Evolutionary conservation across 2,888 invertebrate genomes (phyloP).

Genomic region (Alviniconcha strummeri): DNA sequence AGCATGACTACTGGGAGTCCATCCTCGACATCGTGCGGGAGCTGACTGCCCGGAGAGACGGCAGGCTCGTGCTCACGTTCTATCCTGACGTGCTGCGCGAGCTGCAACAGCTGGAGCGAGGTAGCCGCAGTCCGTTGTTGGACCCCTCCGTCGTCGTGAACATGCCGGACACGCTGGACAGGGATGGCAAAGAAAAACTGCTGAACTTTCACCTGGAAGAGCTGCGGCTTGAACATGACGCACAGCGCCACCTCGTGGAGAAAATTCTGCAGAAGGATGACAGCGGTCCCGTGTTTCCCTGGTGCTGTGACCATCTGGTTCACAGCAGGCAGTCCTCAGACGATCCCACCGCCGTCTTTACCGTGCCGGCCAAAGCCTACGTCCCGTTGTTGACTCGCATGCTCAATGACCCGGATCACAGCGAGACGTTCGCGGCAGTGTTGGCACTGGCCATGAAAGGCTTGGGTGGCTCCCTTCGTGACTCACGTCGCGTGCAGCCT

Average conservation of each 20-base stretch:
- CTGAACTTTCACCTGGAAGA: not conserved
- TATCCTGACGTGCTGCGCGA: conserved; percentile 21
- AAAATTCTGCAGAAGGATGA: not conserved
- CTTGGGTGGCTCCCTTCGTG: not conserved
- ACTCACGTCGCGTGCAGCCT: not conserved
- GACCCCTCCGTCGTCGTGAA: not conserved
- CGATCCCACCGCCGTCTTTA: not conserved
- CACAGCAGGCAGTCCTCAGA: not conserved
- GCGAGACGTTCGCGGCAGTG: conserved; percentile 2
- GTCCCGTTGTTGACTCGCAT: conserved; percentile 12
- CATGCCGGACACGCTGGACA: not conserved
- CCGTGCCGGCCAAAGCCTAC: not conserved
- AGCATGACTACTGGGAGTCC: not conserved
- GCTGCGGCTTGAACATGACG: not conserved
- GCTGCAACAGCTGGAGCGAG: not conserved
- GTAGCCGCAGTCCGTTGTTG: not conserved
- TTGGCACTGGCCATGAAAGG: conserved; percentile 13
- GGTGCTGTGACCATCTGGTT: conserved; percentile 8
- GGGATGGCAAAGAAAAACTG: not conserved
- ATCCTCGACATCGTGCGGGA: not conserved
- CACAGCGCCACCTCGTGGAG: no score
- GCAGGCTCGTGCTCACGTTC: conserved; percentile 10
- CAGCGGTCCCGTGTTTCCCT: not conserved
- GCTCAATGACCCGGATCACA: not conserved
- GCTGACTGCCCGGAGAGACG: not conserved